Conservation (phyloP, 30 jellyfish, hydroid and myxozoan species). For the Aurelia aurita complex sp. Pacific region DNA sequence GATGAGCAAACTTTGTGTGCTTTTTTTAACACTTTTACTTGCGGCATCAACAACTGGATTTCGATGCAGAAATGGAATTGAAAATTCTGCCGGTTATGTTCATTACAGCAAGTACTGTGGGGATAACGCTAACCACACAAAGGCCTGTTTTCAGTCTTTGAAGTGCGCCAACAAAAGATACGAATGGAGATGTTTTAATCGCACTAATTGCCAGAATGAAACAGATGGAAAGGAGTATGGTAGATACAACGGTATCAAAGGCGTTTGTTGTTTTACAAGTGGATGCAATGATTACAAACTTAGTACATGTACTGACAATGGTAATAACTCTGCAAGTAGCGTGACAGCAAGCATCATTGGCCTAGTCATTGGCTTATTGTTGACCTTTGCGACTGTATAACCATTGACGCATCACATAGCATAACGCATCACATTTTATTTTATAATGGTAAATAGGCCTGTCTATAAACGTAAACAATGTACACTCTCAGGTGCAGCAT, state of each 20-base stretch:
- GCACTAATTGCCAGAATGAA: background rate
- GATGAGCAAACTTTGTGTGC: too few species aligned
- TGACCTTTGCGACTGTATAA: background rate
- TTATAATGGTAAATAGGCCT: too few species aligned
- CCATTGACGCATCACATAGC: too few species aligned
- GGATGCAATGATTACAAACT: slow-evolving; percentile 9
- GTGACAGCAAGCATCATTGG: background rate
- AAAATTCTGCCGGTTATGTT: background rate
- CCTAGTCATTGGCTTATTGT: background rate
- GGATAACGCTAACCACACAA: background rate
- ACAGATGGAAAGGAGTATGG: background rate
- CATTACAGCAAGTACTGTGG: background rate
- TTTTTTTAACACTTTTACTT: too few species aligned
- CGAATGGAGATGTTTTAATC: slow-evolving; percentile 26
- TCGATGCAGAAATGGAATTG: slow-evolving; percentile 22
- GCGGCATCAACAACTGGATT: background rate
- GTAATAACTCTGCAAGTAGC: background rate
- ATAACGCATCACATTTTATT: too few species aligned
- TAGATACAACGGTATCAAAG: background rate
- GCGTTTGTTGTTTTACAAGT: slow-evolving; percentile 11
- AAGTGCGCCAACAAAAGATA: background rate
- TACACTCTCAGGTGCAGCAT: too few species aligned
- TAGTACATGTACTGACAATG: background rate
- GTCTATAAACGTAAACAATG: too few species aligned
- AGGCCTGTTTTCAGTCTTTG: slow-evolving; percentile 27